Base-by-base conservation (phyloP, 37 sponge, comb jelly and placozoan species). In the Aplysina aerophoba region DNA sequence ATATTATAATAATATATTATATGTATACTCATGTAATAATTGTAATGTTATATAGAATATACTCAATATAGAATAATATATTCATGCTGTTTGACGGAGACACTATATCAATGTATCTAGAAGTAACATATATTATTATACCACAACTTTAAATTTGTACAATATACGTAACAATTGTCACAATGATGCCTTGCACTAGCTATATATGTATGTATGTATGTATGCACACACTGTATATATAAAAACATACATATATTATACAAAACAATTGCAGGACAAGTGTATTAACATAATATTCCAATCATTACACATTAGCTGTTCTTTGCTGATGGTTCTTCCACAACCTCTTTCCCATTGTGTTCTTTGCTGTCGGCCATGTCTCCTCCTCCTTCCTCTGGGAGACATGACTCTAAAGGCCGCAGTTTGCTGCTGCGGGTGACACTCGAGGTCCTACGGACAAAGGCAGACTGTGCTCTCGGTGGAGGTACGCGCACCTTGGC, bases 401-500 rank as follows among this genome's bases (percentile, higher is more conserved):
- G 37, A 25, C 54, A 40, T 19, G 78, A 54, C 39, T n/a, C n/a
- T 31, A 39, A 24, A 15, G 78, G 40, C 41, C 11, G 78, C 20
- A 44, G 78, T 75, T 44, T 36, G 1, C n/a, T 40, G 14, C 21
- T 40, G 1, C 78, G 35, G 15, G 22, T 6, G 24, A 22, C 4
- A 15, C 1, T 24, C 20, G 40, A 40, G 8, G 22, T 15, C 25
- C 50, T 53, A 24, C 22, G 22, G 35, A 44, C 78, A 75, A 13
- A 36, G 22, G 35, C 50, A 30, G 40, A 39, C 21, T 44, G 20
- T 6, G 28, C 64, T 13, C 64, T 62, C 5, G 64, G 25, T 11
- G 4, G 64, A 4, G 78, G 78, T 31, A 75, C 78, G 24, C 53
- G 44, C 13, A 75, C 78, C 53, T 75, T 75, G 35, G 78, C 78